phyloP scores from a whole-genome alignment of 1,140 invertebrate genomes.

The Drosophila melanica region DNA sequence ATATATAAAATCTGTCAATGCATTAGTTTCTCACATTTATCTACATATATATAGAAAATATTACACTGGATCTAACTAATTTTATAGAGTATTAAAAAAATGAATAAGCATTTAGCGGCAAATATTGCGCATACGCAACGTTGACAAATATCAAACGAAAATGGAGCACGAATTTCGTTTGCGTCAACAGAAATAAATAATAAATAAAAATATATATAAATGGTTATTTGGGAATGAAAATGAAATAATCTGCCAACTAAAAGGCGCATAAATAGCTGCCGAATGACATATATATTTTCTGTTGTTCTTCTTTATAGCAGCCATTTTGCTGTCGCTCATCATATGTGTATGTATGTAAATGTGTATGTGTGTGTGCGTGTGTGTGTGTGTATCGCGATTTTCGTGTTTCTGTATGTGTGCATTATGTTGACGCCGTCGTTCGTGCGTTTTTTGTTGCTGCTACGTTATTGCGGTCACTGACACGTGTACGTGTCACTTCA shows the following conservation, averaged over 20 bases:
- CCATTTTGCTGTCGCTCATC: conserved; percentile 53
- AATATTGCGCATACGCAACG: conserved; percentile 64
- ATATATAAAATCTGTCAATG: too few species aligned
- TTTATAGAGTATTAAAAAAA: not conserved
- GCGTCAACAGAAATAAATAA: conserved; percentile 65
- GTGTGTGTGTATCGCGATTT: conserved; percentile 10
- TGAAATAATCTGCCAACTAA: conserved; percentile 81
- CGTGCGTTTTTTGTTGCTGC: conserved; percentile 25
- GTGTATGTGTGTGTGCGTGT: conserved; percentile 2
- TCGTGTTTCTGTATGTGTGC: conserved; percentile 42
- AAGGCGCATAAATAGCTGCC: conserved; percentile 75
- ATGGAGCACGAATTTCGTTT: conserved; percentile 41
- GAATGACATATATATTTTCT: conserved; percentile 74
- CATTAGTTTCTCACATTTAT: too few species aligned
- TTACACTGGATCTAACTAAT: not conserved
- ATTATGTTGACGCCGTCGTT: conserved; percentile 38
- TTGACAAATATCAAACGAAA: conserved; percentile 50
- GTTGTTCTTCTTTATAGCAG: conserved; percentile 52
- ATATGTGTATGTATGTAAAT: conserved; percentile 5
- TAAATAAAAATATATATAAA: conserved; percentile 66
- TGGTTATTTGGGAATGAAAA: conserved; percentile 64
- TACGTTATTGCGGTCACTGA: conserved; percentile 67
- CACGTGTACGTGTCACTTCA: conserved; percentile 61
- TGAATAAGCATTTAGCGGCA: conserved; percentile 58
- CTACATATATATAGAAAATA: too few species aligned